phyloP scores from a whole-genome alignment of 2,113 vertebrate species.

The Rhinolophus ferrumequinum region DNA sequence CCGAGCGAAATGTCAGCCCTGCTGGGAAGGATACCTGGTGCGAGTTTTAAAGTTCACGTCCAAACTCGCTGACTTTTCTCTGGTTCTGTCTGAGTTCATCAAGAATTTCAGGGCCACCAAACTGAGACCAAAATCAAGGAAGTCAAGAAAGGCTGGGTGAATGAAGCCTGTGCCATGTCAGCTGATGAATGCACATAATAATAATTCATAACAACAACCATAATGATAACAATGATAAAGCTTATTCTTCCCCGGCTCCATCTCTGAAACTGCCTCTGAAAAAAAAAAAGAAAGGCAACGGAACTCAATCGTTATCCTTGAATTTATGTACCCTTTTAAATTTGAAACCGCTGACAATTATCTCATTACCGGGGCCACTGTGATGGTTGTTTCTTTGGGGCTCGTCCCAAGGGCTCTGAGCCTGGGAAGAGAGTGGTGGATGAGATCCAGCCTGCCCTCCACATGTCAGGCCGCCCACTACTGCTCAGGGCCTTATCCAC shows the following conservation, averaged over 20 bases:
- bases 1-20: slow-evolving; percentile 21
- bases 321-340: neutral
- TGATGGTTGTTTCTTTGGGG: neutral
- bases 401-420: neutral
- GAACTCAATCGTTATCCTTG: neutral
- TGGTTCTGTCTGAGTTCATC: neutral
- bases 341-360: neutral
- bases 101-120: neutral
- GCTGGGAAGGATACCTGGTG: neutral
- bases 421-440: neutral
- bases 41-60: slow-evolving; percentile 14
- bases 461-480: neutral
- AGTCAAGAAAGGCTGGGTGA: neutral
- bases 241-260: neutral
- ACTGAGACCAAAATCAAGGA: neutral
- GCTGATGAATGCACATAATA: neutral
- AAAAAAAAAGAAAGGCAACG: neutral
- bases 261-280: neutral
- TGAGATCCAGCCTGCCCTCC: neutral
- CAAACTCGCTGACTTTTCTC: neutral
- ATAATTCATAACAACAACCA: neutral
- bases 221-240: neutral
- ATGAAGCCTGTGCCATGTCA: neutral
- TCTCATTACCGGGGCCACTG: neutral
- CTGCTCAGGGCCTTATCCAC: neutral